Base-by-base conservation (phyloP, 2,113 vertebrate genomes). In the Pseudopipra pipra region DNA sequence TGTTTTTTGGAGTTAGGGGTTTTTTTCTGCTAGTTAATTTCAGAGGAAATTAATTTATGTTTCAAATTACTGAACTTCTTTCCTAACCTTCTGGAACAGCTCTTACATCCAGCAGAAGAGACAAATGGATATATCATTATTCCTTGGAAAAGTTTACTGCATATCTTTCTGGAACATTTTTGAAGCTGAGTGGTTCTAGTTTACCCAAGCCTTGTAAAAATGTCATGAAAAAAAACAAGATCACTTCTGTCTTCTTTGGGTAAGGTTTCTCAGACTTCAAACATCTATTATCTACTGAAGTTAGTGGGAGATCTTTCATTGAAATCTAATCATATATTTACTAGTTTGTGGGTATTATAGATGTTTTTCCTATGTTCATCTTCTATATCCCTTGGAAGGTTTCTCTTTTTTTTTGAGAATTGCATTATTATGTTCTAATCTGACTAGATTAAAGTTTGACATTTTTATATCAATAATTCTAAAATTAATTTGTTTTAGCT, bases 1-100 rank as follows among this genome's bases (percentile, higher is more conserved):
- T 28, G 3, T 35, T 55, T 46, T 77, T 33, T 39, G 6, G 8
- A 49, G 47, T 3, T 0, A 3, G 54, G 54, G 30, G 9, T 59
- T 59, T 97, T 92, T 82, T 80, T 3, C 20, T 49, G 27, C 8
- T 59, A 4, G 28, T 86, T 96, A 31, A 54, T 95, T 88, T 86
- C 66, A 75, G 82, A 67, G 39, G 22, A 71, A 80, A 88, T 83
- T 85, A 1, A 70, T 78, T 90, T 81, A 43, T 25, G 14, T 87
- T 95, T 93, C 20, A 89, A 88, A 89, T 91, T 66, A 43, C 33
- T 62, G 35, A 93, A 82, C 52, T 83, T 90, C 30, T 74, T 92
- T 20, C 18, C 30, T 62, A 35, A 56, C 19, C 52, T 90, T 31
- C 22, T 76, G 31, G 14, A 78, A n/a, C 18, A 52, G 24, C 47